These are phyloP conservation scores for Aphidius gifuensis DNA, from an alignment of 1,140 invertebrate species.

Conservation along the genomic window DNA sequence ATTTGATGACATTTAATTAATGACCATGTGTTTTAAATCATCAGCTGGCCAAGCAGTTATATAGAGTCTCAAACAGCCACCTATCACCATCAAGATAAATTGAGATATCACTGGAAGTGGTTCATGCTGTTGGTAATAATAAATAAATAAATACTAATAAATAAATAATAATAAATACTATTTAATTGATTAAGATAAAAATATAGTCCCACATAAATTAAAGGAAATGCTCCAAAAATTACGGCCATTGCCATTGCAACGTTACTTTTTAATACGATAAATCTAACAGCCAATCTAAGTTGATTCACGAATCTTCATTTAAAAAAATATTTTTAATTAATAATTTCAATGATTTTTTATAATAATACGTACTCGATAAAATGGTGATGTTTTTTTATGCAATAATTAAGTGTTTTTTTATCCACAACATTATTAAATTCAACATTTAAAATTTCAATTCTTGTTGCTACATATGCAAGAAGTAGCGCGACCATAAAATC, in stretches of 20 bases:
- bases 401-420: conserved; percentile 18
- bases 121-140: conserved; percentile 19
- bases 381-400: conserved; percentile 29
- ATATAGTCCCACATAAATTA: conserved; percentile 33
- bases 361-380: conserved; percentile 28
- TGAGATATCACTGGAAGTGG: conserved; percentile 21
- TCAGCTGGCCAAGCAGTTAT: conserved; percentile 33
- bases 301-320: conserved; percentile 31
- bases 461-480: conserved; percentile 32
- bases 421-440: conserved; percentile 16
- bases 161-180: background rate
- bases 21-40: conserved; percentile 25
- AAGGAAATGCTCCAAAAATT: conserved; percentile 34
- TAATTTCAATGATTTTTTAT: background rate
- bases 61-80: conserved; percentile 26
- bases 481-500: conserved; percentile 37
- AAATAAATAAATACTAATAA: background rate
- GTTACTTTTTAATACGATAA: conserved; percentile 25
- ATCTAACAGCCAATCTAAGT: conserved; percentile 19
- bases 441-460: conserved; percentile 35
- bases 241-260: conserved; percentile 31
- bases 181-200: background rate
- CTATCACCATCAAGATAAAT: conserved; percentile 24
- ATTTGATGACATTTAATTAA: background rate
- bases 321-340: background rate